Evolutionary conservation across 2,113 vertebrate species (phyloP), one percentile per base, ranked within the genome.

Genomic region (Rhombomys opimus): DNA sequence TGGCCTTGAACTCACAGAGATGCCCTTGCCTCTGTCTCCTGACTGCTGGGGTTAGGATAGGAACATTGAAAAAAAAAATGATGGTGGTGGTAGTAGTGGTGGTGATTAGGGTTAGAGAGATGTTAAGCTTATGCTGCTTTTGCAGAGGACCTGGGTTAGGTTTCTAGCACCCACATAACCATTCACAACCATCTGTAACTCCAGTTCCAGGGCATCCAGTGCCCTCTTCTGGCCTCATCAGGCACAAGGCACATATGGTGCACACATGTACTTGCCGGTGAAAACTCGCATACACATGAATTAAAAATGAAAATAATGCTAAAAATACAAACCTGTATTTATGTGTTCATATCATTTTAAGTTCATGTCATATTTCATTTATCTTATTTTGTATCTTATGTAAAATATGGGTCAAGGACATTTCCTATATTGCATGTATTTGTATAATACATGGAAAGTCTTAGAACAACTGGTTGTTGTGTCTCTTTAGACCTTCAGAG

Each of bases 361-460:
- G 41, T 41, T 75, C 38, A 75, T 38, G 72, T 12, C 20, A 23
- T 75, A 41, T 80, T 17, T 84, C 32, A 35, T 15, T 72, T 72
- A 72, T 72, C 5, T 7, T 70, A 25, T 54, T 88, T 88, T 91
- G 0, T 95, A 41, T 18, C 30, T 87, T 81, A 5, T 75, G 4
- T 82, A 15, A 38, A 57, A 30, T 81, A 77, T 77, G 7, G n/a
- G 59, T 78, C 41, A 70, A 57, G 61, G 41, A 22, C 63, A 70
- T 89, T 88, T 80, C 41, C 30, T 27, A 86, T 68, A n/a, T 84
- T 76, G 70, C 86, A 78, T 54, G 41, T 90, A 65, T 77, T 89
- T 84, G 73, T 85, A 46, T 82, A 81, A 41, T 9, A 94, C 35
- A 14, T 27, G 7, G 59, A 81, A 80, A 54, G 35, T 78, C 35